Conservation (phyloP, 2,113 vertebrate genomes). For the Camelus dromedarius region DNA sequence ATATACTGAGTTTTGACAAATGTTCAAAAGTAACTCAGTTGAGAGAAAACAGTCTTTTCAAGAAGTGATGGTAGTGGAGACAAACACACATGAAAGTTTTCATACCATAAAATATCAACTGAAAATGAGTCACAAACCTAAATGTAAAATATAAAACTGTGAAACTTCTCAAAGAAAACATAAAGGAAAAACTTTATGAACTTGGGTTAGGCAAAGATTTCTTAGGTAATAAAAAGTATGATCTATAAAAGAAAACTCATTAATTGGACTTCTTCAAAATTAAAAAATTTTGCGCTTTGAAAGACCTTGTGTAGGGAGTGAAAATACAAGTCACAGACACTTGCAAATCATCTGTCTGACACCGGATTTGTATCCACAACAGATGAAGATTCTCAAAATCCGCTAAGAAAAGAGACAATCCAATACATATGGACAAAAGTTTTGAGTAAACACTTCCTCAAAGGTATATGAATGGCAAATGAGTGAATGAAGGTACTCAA, state of each 20-base stretch:
- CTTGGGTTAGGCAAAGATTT: not conserved
- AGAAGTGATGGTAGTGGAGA: not conserved
- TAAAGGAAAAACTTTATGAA: not conserved
- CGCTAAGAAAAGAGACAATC: not conserved
- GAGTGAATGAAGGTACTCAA: not conserved
- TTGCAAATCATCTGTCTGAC: not conserved
- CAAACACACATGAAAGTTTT: not conserved
- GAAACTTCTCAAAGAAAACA: not conserved
- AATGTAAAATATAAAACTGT: not conserved
- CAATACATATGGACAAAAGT: not conserved
- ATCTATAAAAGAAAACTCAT: not conserved
- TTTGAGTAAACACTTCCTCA: not conserved
- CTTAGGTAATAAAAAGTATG: not conserved
- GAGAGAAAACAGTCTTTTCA: not conserved
- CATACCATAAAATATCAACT: not conserved
- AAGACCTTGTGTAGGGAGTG: not conserved
- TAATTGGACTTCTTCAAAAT: not conserved
- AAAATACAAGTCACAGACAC: not conserved
- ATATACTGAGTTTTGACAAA: not conserved
- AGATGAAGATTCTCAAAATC: not conserved
- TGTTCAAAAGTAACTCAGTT: not conserved
- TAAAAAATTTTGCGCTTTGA: not conserved
- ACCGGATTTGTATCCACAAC: not conserved
- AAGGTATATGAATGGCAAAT: not conserved
- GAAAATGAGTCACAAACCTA: not conserved